phyloP scores from a whole-genome alignment of 2,113 vertebrate species.

The Taxidea taxus region DNA sequence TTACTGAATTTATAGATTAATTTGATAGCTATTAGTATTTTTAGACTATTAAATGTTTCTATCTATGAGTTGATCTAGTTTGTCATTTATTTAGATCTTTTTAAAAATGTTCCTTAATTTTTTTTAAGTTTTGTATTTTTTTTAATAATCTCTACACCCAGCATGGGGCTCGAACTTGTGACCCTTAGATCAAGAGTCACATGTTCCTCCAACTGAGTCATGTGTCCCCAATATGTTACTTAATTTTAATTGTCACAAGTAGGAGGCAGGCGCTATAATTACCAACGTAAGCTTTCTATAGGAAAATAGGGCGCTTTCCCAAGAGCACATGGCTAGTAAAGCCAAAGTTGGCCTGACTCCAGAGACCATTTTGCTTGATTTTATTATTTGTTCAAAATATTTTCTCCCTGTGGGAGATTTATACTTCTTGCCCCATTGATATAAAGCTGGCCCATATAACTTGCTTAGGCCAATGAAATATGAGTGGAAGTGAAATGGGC shows the following conservation, averaged over 20 bases:
- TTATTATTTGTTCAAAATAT: conserved; percentile 2
- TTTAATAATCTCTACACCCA: neutral
- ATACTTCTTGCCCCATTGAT: neutral
- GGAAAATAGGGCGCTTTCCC: neutral
- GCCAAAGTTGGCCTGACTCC: neutral
- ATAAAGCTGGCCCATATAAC: neutral
- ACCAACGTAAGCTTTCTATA: neutral
- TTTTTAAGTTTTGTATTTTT: neutral
- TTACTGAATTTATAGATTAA: neutral
- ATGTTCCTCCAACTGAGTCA: neutral
- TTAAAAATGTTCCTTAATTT: neutral
- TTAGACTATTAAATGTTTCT: neutral
- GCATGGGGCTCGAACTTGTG: neutral
- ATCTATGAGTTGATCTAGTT: neutral
- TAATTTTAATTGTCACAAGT: neutral
- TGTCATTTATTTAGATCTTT: neutral
- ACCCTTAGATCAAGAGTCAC: neutral
- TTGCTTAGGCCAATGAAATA: neutral
- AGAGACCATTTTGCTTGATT: neutral
- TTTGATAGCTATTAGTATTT: neutral
- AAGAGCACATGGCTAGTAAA: neutral
- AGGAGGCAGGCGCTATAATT: neutral
- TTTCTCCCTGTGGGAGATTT: neutral
- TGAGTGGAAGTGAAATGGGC: neutral
- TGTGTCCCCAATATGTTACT: neutral